Base-by-base conservation (phyloP, 2,113 vertebrate species). In the Thermophis baileyi region DNA sequence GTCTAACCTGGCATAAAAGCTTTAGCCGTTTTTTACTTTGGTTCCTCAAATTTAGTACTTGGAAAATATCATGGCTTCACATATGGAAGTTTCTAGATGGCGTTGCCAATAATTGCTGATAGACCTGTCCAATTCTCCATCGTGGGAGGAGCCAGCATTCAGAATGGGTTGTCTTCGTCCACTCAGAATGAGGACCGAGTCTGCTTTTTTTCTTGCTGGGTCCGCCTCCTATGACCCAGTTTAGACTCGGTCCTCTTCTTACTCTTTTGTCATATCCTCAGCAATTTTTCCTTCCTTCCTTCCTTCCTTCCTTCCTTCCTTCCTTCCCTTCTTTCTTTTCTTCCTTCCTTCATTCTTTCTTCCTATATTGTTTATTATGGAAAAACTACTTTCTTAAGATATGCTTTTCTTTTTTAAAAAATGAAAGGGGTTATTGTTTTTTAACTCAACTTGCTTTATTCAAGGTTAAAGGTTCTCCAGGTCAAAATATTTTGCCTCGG, bases 401-500 rank as follows among this genome's bases (percentile, higher is more conserved):
- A 25, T n/a, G 16, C 74, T 44, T 81, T 81, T 81, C 74, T 44
- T 60, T 60, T 86, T 35, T 6, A 47, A 85, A 89, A 90, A 74
- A 40, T 92, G 94, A 96, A 97, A 46, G 25, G 1, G 94, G 94
- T 96, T 97, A 97, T 97, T 97, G 96, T 97, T 97, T 97, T 97
- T 96, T 95, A 94, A 94, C 97, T 97, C 95, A 95, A 94, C 94
- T 97, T 97, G 98, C 51, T 98, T 98, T 96, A 93, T 97, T 97
- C 95, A 96, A 97, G 97, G 97, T 97, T 96, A 97, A 96, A 96
- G 97, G 97, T 97, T 97, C 97, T 85, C 94, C 95, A 96, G 97
- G 97, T 98, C 97, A 97, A 96, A 97, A 97, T 96, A 96, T 95
- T 97, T 97, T 97, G 96, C 97, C 96, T 97, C 97, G 95, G 97